A percentile compares a stretch with the other conserved stretches of the same genome.
Conservation (phyloP, 1,140 invertebrate species). For the Drosophila pallidifrons region DNA sequence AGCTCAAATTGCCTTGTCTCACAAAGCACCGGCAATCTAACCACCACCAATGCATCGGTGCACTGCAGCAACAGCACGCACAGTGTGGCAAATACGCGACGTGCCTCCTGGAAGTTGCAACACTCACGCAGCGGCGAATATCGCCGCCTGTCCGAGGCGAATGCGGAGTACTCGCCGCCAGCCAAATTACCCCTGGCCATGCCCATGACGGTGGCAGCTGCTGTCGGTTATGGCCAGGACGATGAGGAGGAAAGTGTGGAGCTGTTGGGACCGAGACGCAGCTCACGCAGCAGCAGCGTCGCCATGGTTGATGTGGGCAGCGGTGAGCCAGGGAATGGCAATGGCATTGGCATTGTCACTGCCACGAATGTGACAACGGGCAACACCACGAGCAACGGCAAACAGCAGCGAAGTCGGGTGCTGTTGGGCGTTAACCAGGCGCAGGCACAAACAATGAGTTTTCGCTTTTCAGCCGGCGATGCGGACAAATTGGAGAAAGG, state of each 20-base stretch:
- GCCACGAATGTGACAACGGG: neutral
- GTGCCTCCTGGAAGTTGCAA: conserved; percentile 76
- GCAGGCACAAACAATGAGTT: conserved; percentile 69
- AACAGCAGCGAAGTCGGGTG: conserved; percentile 48
- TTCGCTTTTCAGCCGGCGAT: conserved; percentile 84
- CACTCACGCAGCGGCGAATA: conserved; percentile 73
- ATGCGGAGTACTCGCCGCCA: conserved; percentile 66
- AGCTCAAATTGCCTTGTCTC: conserved; percentile 70
- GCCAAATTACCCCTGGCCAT: conserved; percentile 57
- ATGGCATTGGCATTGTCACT: neutral
- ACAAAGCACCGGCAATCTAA: conserved; percentile 67
- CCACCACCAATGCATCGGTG: conserved; percentile 63
- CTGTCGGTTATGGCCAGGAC: conserved; percentile 41
- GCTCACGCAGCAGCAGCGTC: conserved; percentile 38
- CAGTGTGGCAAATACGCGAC: conserved; percentile 59
- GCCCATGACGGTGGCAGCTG: conserved; percentile 18
- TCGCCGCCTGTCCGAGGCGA: conserved; percentile 66
- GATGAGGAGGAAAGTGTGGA: conserved; percentile 72
- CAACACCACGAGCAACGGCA: neutral
- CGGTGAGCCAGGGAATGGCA: neutral
- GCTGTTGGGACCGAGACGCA: conserved; percentile 62
- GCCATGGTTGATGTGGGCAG: conserved; percentile 24
- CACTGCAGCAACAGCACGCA: conserved; percentile 62
- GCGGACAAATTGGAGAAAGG: conserved; percentile 84
- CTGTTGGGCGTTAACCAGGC: conserved; percentile 47